phyloP scores from a whole-genome alignment of 1,140 invertebrate species.

The Limonius californicus region DNA sequence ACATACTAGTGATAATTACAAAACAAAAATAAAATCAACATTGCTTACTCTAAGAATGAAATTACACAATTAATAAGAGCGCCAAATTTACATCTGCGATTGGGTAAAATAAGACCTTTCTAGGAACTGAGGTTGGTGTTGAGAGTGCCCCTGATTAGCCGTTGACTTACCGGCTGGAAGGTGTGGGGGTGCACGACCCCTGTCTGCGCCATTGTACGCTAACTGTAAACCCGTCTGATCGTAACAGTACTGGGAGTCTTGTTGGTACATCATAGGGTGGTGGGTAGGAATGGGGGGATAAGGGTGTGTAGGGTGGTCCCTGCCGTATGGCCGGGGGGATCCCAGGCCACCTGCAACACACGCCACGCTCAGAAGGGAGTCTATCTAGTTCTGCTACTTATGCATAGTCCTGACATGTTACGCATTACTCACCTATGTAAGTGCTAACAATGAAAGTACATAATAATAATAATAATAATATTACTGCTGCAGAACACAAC shows the following conservation, averaged over 20 bases:
- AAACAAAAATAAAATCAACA: no score
- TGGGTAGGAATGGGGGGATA: conserved; percentile 43
- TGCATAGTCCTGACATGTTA: conserved; percentile 4
- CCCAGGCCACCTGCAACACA: conserved; percentile 57
- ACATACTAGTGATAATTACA: no score
- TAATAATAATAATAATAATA: background rate
- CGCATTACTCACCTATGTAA: conserved; percentile 6
- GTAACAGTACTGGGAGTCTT: conserved; percentile 59
- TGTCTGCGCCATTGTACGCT: conserved; percentile 52
- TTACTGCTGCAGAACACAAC: background rate
- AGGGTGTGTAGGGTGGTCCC: conserved; percentile 50
- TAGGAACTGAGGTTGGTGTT: conserved; percentile 25
- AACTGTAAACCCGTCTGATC: conserved; percentile 56
- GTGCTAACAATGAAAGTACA: conserved; percentile 11
- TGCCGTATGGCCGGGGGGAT: conserved; percentile 51
- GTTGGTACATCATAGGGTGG: conserved; percentile 54
- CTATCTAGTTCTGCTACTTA: conserved; percentile 10
- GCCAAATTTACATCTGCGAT: no score
- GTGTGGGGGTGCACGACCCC: conserved; percentile 52
- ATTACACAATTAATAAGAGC: no score
- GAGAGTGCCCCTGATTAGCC: conserved; percentile 33
- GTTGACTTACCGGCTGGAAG: conserved; percentile 59
- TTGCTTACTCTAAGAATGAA: no score
- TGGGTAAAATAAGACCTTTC: conserved; percentile 8
- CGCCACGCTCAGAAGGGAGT: conserved; percentile 37